phyloP scores from a whole-genome alignment of 1,140 invertebrate genomes.

The Pseudomyrmex sp. region DNA sequence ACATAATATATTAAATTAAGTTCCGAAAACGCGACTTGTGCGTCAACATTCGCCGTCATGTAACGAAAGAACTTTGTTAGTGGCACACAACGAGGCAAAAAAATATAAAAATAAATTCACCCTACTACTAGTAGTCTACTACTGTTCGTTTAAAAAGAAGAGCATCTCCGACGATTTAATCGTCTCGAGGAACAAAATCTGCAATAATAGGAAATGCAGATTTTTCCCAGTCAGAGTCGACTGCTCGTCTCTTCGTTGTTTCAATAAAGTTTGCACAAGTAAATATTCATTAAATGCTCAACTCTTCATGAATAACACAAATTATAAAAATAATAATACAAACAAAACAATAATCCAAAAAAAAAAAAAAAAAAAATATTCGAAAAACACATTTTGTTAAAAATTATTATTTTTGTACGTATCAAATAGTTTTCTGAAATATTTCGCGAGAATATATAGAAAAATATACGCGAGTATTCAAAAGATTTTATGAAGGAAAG shows the following conservation, averaged over 20 bases:
- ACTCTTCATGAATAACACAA: slow-evolving; percentile 3
- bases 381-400: slow-evolving; percentile 3
- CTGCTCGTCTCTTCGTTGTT: not conserved
- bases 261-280: not conserved
- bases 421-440: too few relatives aligned
- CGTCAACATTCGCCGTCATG: slow-evolving; percentile 9
- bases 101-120: slow-evolving; percentile 33
- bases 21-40: slow-evolving; percentile 51
- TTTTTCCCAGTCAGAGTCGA: slow-evolving; percentile 2
- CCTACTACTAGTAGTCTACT: not conserved
- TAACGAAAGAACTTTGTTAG: slow-evolving; percentile 40
- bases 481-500: not conserved
- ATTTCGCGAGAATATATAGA: not conserved
- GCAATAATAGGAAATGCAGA: slow-evolving; percentile 19
- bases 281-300: slow-evolving; percentile 37
- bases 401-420: not conserved
- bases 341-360: not conserved
- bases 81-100: not conserved
- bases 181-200: slow-evolving; percentile 18
- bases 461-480: too few relatives aligned
- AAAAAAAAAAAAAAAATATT: not conserved
- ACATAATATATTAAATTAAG: slow-evolving; percentile 64
- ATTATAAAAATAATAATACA: slow-evolving; percentile 7
- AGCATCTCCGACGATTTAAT: not conserved
- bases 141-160: not conserved